phyloP scores from a whole-genome alignment of 1,140 invertebrate species.

The Macrosteles quadrilineatus region DNA sequence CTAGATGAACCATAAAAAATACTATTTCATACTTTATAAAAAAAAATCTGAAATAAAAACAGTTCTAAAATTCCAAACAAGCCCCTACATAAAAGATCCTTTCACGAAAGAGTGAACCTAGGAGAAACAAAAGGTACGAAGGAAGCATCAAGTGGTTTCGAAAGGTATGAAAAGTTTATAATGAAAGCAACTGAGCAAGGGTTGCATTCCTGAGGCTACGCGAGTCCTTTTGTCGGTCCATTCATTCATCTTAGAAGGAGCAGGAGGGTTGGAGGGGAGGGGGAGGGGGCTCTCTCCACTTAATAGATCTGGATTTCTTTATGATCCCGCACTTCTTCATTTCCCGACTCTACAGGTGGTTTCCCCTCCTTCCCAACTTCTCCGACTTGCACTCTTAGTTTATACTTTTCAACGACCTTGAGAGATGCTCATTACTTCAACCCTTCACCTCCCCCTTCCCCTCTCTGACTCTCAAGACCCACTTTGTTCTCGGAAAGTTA shows the following conservation, averaged over 20 bases:
- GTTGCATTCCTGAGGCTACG: neutral
- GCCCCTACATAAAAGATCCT: too few relatives aligned
- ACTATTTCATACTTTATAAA: too few relatives aligned
- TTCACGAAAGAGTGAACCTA: too few relatives aligned
- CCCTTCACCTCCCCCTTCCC: neutral
- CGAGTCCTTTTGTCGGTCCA: slow-evolving; percentile 21
- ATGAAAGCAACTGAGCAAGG: slow-evolving; percentile 15
- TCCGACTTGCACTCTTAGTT: slow-evolving; percentile 12
- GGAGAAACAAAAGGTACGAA: too few relatives aligned
- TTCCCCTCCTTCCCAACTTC: neutral
- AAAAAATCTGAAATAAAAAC: too few relatives aligned
- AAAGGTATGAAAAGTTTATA: neutral
- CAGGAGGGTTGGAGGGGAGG: slow-evolving; percentile 1
- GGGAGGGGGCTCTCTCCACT: slow-evolving; percentile 7
- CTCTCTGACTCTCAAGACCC: neutral
- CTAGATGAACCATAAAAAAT: too few relatives aligned
- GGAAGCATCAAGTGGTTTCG: too few relatives aligned
- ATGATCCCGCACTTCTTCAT: slow-evolving; percentile 26
- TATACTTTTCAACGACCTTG: slow-evolving; percentile 26
- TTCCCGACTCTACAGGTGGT: slow-evolving; percentile 20
- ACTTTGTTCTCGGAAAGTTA: too few relatives aligned
- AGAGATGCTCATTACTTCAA: slow-evolving; percentile 8
- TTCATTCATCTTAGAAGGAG: slow-evolving; percentile 25
- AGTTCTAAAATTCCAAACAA: too few relatives aligned
- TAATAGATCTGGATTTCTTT: slow-evolving; percentile 29